Percentiles rank a stretch among this genome's conserved stretches.
Evolutionary conservation across 2,888 invertebrate genomes (phyloP).

Genomic region (Phaedon cochleariae): DNA sequence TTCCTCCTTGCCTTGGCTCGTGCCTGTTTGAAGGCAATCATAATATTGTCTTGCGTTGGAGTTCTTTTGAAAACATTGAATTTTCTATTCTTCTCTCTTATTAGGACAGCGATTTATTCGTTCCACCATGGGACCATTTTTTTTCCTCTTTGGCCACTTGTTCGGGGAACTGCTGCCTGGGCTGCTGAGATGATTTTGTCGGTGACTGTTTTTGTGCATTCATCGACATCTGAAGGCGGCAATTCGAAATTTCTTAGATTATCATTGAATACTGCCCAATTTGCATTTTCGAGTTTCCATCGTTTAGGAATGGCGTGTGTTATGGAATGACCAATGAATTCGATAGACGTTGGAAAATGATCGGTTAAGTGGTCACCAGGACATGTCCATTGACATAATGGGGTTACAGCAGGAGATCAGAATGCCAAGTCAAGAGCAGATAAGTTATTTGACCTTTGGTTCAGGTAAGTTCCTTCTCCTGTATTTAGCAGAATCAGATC

Average conservation of each 20-base stretch:
- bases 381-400: neutral
- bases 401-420: neutral
- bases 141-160: neutral
- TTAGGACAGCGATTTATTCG: neutral
- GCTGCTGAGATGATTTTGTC: neutral
- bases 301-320: neutral
- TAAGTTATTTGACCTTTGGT: no score
- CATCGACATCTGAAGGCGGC: neutral
- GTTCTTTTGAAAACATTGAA: neutral
- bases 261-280: neutral
- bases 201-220: neutral
- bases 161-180: neutral
- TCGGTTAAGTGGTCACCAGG: neutral
- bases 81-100: neutral
- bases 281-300: constrained; percentile 1
- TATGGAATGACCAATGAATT: neutral
- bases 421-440: neutral
- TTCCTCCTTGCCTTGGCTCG: no score
- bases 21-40: no score
- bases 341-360: neutral
- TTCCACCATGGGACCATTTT: neutral
- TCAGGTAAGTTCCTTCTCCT: no score
- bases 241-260: neutral
- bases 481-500: no score
- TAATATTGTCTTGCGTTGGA: neutral